Base-by-base conservation (phyloP, 2,888 invertebrate genomes). In the Drosophila villosipedis region DNA sequence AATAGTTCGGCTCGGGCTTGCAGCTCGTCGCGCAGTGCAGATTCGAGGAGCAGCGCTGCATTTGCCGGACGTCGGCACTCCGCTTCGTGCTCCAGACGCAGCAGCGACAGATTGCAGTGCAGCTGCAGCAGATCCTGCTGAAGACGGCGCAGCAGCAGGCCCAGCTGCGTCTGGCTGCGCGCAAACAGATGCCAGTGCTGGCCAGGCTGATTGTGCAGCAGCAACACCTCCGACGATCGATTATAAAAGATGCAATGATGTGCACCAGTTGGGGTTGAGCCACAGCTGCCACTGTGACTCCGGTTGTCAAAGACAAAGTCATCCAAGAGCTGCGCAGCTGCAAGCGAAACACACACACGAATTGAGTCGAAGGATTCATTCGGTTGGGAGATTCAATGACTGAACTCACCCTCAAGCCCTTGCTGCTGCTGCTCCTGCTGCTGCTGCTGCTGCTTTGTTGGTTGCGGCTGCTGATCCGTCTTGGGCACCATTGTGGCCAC, bases 1-100 rank as follows among this genome's bases (percentile, higher is more conserved):
- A 77, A 25, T 9, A 77, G 35, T 9, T 68, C 63, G 4, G 54
- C 19, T 49, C 68, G 72, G 19, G 80, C 77, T 1, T 77, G 60
- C 7, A 89, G 65, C 67, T 93, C 92, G n/a, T 84, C 82, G 10
- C 86, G 75, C 39, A 92, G 59, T 1, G 87, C 83, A 9, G 83
- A 83, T 37, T 92, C 91, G 19, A 92, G 70, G 1, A 83, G 66
- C 3, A 80, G 28, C 2, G 82, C 64, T 0, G 68, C 70, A 33
- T 81, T 68, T 14, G 28, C 52, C 0, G 66, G 66, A 19, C 14
- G 58, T 1, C 50, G 49, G 41, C 59, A 65, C 0, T 71, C 43
- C 28, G 65, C 53, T 7, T 59, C 28, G 33, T 73, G 62, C 35
- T 76, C 68, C 37, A 76, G 59, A 41, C 73, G 66, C 43, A 84